Evolutionary conservation across 2,797 vertebrate species (phyloP), one percentile per base, ranked within the genome.

Genomic region (Neolamprologus multifasciatus): DNA sequence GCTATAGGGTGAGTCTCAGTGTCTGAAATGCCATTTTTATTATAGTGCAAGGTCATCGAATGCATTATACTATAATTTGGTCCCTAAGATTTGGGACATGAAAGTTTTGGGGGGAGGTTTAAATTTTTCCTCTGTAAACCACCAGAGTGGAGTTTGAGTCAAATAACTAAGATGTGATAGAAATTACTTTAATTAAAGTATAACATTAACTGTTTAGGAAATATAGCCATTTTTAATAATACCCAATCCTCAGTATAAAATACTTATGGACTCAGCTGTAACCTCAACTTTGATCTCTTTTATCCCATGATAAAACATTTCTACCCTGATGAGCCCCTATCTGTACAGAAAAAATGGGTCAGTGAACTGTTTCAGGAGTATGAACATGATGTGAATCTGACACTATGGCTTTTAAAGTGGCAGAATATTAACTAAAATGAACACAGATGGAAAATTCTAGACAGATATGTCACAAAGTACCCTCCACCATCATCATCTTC

Each of bases 211-310:
- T 5, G 9, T 29, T 48, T 48, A 48, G 14, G 9, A 74, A 12
- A 5, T 4, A 0, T 2, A 48, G 40, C 16, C 9, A 74, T 45
- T 29, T 45, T 74, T 45, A 4, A 45, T 17, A 71, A 29, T 11
- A 71, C 0, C 6, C 14, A 26, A 45, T 8, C 16, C 16, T 11
- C 9, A 74, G 7, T 19, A 74, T 19, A 48, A 74, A 74, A 74
- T 19, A 74, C 16, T 45, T 26, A 71, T 43, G 67, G 40, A 43
- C 64, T 23, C 21, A 26, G 1, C 38, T 71, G 62, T 71, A 71
- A 45, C 23, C 23, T 74, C 9, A 29, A 17, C 67, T 74, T 74
- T 29, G 3, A 74, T 74, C 10, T 12, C 23, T 74, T 74, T 31
- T 29, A 74, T 45, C 23, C 23, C 40, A 48, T 11, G 67, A 74